Evolutionary conservation across 2,888 invertebrate genomes (phyloP), one percentile per base, ranked within the genome.

Genomic region (Steromphala cineraria): DNA sequence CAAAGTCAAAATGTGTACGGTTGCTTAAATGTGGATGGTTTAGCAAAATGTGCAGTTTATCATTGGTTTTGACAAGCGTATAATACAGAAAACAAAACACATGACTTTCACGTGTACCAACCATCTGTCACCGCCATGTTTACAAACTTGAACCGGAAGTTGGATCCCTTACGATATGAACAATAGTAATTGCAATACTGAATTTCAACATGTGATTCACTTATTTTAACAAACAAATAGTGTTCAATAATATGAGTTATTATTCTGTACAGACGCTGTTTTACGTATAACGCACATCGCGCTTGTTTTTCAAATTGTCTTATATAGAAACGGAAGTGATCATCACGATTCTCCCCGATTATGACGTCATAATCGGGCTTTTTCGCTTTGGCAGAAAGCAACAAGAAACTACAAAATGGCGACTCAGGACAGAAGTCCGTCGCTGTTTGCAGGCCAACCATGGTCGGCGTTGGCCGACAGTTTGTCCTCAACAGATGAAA

Each of bases 341-440:
- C 62, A 62, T 62, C 52, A 52, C 88, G 88, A 85, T 83, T 83
- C 62, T 76, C 56, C 83, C 83, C 92, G 92, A 89, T 84, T 55
- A 78, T 92, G 91, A 92, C 92, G 92, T 92, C 92, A 92, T 80
- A 77, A 78, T 92, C 92, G 92, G 89, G 82, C 81, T 86, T 83
- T 82, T 89, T 86, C 92, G 92, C 84, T 84, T 87, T 86, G 86
- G 87, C 86, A 88, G 89, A 91, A 91, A 91, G 92, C 91, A 92
- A 92, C 91, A 92, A 91, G 90, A 90, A 85, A 85, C 82, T 83
- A 83, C 87, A 93, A 93, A 92, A 93, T 93, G 93, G 93, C 93
- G 93, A 93, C 92, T 89, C 90, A 91, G 90, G 93, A 92, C 91
- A 91, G 90, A 89, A 93, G 93, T 92, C 92, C 93, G 87, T 91